phyloP scores from a whole-genome alignment of 2,113 vertebrate species.

The Oreotrochilus melanogaster region DNA sequence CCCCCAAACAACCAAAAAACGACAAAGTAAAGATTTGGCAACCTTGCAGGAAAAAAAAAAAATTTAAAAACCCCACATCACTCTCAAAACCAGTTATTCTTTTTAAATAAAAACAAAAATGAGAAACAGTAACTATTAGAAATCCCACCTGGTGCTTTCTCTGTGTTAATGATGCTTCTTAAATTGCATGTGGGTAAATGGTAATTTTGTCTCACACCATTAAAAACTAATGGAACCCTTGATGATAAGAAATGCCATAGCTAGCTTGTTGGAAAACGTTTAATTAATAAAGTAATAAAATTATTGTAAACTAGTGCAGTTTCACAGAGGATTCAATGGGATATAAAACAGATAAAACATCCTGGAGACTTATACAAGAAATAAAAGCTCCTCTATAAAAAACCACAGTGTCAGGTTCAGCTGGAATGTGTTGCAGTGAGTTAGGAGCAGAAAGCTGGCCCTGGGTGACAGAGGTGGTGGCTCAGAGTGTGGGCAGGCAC shows the following conservation, averaged over 20 bases:
- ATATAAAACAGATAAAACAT: slow-evolving; percentile 86
- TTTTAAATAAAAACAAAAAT: slow-evolving; percentile 89
- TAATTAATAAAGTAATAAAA: slow-evolving; percentile 92
- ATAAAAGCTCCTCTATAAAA: slow-evolving; percentile 80
- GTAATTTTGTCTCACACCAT: slow-evolving; percentile 90
- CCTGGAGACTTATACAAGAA: slow-evolving; percentile 78
- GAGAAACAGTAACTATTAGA: slow-evolving; percentile 87
- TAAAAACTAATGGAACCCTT: slow-evolving; percentile 92
- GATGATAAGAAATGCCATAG: slow-evolving; percentile 88
- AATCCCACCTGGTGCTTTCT: slow-evolving; percentile 88
- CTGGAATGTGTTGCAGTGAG: background rate
- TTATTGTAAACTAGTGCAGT: slow-evolving; percentile 90
- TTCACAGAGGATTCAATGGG: slow-evolving; percentile 83
- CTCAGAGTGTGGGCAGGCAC: background rate
- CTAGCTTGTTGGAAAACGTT: slow-evolving; percentile 90
- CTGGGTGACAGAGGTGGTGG: too few relatives aligned
- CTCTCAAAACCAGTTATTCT: slow-evolving; percentile 78
- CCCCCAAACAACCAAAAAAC: too few relatives aligned
- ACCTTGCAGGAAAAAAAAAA: slow-evolving; percentile 55
- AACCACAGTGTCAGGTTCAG: slow-evolving; percentile 62
- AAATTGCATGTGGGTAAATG: slow-evolving; percentile 88
- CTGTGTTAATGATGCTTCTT: slow-evolving; percentile 87
- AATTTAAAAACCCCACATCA: too few relatives aligned
- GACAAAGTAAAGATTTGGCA: slow-evolving; percentile 69
- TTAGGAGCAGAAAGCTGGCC: background rate